A percentile compares a stretch with the other conserved stretches of the same genome.
These are phyloP conservation scores for Anarsia innoxiella DNA, from an alignment of 2,888 invertebrate species.

Conservation along the genomic window DNA sequence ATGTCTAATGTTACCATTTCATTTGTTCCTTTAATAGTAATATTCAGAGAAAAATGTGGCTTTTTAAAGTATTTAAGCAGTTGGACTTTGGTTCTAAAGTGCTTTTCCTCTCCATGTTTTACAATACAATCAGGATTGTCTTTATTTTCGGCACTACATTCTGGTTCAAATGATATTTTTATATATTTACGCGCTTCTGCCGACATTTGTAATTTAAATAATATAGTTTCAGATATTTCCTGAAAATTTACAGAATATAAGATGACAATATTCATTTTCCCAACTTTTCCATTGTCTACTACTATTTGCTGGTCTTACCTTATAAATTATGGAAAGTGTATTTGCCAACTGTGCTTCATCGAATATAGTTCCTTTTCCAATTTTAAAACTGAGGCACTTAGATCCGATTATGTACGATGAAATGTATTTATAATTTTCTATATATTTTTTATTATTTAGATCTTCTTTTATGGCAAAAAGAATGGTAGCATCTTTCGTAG, in stretches of 20 bases:
- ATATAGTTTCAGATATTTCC: conserved; percentile 37
- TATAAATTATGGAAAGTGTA: neutral
- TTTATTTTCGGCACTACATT: conserved; percentile 27
- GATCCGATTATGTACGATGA: too few species aligned
- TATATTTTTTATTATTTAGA: too few species aligned
- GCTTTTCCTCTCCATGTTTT: conserved; percentile 26
- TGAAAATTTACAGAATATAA: conserved; percentile 24
- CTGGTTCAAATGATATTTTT: conserved; percentile 62
- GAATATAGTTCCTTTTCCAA: too few species aligned
- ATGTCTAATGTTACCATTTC: conserved; percentile 81
- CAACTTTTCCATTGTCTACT: too few species aligned
- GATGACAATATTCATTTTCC: neutral
- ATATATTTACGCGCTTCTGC: conserved; percentile 26
- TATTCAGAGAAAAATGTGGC: conserved; percentile 64
- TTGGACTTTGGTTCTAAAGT: conserved; percentile 69
- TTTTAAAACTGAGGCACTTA: too few species aligned
- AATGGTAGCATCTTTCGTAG: conserved; percentile 32
- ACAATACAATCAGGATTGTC: conserved; percentile 25
- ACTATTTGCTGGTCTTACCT: neutral
- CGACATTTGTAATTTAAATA: conserved; percentile 29
- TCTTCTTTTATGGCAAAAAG: conserved; percentile 34
- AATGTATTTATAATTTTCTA: too few species aligned
- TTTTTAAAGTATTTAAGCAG: conserved; percentile 75
- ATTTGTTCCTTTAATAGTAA: conserved; percentile 82
- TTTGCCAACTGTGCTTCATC: neutral